Conservation (phyloP, 2,113 vertebrate genomes). For the Tamias sibiricus region DNA sequence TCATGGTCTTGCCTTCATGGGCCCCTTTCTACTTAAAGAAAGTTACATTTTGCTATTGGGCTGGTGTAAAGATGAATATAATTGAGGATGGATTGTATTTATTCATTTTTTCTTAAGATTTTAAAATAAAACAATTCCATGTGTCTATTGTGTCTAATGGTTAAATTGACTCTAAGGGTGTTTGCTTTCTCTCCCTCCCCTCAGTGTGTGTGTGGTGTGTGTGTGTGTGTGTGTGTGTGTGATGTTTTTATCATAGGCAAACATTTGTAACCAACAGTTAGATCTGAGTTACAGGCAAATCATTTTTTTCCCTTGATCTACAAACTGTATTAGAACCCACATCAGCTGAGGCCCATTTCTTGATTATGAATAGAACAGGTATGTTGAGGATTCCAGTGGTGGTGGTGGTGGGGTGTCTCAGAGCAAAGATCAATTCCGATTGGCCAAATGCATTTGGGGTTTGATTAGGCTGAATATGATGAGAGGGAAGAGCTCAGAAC, state of each 20-base stretch:
- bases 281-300: not conserved
- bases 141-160: not conserved
- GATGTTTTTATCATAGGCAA: not conserved
- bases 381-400: not conserved
- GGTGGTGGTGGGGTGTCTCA: too few species aligned
- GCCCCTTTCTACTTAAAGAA: not conserved
- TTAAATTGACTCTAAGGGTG: not conserved
- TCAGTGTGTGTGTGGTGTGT: not conserved
- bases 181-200: not conserved
- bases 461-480: not conserved
- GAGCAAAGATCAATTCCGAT: not conserved
- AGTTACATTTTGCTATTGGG: not conserved
- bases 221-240: not conserved
- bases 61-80: not conserved
- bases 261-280: not conserved
- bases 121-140: not conserved
- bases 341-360: not conserved
- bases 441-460: not conserved
- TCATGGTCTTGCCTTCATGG: not conserved
- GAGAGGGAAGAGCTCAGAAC: not conserved
- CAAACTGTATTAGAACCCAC: too few species aligned
- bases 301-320: not conserved
- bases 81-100: not conserved
- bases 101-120: not conserved
- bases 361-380: not conserved